These are phyloP conservation scores for Rhagium mordax DNA, from an alignment of 2,888 invertebrate genomes.

Conservation along the genomic window DNA sequence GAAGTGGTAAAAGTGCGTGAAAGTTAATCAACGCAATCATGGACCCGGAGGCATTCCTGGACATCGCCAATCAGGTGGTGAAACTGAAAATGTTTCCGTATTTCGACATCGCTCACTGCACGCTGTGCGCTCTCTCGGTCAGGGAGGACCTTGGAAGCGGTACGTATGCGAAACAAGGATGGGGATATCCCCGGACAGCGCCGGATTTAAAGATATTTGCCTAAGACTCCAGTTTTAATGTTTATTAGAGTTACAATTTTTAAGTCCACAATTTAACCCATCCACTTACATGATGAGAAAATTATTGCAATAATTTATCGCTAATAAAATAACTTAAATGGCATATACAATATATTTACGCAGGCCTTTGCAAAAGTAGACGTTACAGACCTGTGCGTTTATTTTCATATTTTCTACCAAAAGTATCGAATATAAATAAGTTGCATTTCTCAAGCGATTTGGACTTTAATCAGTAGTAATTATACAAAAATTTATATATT, in stretches of 20 bases:
- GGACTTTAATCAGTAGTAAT: no score
- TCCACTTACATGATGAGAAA: no score
- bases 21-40: slow-evolving; percentile 70
- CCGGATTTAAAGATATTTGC: neutral
- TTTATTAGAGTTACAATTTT: no score
- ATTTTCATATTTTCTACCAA: slow-evolving; percentile 20
- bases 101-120: slow-evolving; percentile 98
- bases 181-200: neutral
- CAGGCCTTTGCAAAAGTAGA: neutral
- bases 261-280: no score
- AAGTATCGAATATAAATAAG: neutral
- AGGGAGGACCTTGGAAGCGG: slow-evolving; percentile 95
- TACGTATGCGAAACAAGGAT: slow-evolving; percentile 70
- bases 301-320: neutral
- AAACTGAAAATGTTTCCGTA: slow-evolving; percentile 99
- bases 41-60: slow-evolving; percentile 97
- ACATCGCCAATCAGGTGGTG: slow-evolving; percentile 98
- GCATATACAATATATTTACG: no score
- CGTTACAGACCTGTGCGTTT: slow-evolving; percentile 3
- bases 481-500: no score
- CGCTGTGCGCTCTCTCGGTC: slow-evolving; percentile 94
- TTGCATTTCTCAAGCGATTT: no score
- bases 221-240: no score
- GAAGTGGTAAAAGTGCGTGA: slow-evolving; percentile 13
- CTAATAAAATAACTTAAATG: neutral